phyloP scores from a whole-genome alignment of 2,797 vertebrate species.

The Oophaga sylvatica region DNA sequence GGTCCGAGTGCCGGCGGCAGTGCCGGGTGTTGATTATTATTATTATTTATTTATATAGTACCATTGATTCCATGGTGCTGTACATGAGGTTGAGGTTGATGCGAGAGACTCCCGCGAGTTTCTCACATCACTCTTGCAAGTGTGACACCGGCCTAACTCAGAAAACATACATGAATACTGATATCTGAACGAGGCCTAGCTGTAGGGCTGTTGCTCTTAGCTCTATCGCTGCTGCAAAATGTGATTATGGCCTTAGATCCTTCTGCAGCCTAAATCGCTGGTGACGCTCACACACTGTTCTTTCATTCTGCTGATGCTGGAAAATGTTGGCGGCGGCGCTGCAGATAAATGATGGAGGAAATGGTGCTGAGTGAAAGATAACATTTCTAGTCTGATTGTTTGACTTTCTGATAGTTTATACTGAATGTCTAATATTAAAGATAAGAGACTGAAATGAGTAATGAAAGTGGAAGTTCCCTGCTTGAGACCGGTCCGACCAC shows the following conservation, averaged over 20 bases:
- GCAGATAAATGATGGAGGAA: constrained; percentile 32
- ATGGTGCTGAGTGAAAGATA: constrained; percentile 23
- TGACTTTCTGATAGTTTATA: constrained; percentile 20
- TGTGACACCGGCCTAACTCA: too few species aligned
- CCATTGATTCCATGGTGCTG: too few species aligned
- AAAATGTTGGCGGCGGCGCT: neutral
- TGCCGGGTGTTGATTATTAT: too few species aligned
- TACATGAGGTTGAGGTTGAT: too few species aligned
- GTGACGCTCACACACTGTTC: neutral
- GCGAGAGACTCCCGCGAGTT: too few species aligned
- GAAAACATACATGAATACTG: too few species aligned
- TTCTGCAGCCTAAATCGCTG: neutral
- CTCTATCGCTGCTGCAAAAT: neutral
- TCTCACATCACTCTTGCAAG: too few species aligned
- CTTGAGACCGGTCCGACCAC: neutral
- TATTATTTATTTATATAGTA: too few species aligned
- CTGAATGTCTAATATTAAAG: constrained; percentile 20
- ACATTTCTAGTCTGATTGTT: constrained; percentile 11
- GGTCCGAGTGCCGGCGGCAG: too few species aligned
- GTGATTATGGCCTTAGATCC: neutral
- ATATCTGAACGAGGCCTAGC: too few species aligned
- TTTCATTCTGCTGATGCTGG: constrained; percentile 9
- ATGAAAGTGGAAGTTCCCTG: neutral
- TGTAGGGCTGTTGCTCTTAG: too few species aligned
- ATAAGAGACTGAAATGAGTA: neutral